Evolutionary conservation across 2,113 vertebrate genomes (phyloP).

Genomic region (Corythornis cristatus): DNA sequence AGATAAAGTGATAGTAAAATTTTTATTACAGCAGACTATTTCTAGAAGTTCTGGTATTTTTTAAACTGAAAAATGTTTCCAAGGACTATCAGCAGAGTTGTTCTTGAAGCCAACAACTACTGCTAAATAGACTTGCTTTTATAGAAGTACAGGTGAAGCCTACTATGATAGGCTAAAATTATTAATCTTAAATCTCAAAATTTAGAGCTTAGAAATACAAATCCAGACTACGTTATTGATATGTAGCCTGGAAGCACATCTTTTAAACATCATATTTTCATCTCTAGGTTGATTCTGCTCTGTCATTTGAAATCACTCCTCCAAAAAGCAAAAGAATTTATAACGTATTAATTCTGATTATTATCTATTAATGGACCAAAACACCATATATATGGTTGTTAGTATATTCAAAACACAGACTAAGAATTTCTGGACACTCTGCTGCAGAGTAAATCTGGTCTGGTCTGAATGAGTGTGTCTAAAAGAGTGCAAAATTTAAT

Average conservation of each 20-base stretch:
- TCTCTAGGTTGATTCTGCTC: background rate
- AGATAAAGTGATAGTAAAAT: background rate
- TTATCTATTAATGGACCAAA: background rate
- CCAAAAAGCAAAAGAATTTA: background rate
- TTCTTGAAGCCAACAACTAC: background rate
- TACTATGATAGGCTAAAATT: background rate
- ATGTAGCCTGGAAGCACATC: background rate
- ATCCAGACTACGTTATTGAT: background rate
- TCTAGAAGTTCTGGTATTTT: background rate
- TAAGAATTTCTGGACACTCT: background rate
- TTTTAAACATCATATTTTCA: background rate
- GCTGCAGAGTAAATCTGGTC: background rate
- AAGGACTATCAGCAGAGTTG: background rate
- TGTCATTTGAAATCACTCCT: background rate
- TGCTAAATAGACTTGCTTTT: background rate
- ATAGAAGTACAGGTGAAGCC: background rate
- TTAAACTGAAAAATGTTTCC: constrained; percentile 10
- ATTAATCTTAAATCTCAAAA: background rate
- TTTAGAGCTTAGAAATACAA: background rate
- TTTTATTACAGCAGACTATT: background rate
- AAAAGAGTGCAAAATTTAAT: background rate
- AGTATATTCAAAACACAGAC: background rate
- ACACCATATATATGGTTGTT: background rate
- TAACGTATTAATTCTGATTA: background rate
- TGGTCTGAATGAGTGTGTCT: background rate